Conservation (phyloP, 37 sponge, comb jelly and placozoan species). For the Haliclona indistincta region DNA sequence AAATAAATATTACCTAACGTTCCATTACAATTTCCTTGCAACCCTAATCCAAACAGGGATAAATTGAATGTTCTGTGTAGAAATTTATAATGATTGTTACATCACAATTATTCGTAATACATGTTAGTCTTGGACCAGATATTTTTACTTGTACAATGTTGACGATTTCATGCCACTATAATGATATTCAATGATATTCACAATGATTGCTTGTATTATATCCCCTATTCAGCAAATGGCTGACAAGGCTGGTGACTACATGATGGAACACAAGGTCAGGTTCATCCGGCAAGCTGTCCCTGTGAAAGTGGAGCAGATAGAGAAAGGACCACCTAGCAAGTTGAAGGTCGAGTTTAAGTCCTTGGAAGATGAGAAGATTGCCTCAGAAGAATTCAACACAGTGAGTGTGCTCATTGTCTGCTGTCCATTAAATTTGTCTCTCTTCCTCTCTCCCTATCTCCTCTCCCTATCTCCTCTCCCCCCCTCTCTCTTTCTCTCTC, state of each 20-base stretch:
- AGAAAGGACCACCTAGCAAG: conserved; percentile 69
- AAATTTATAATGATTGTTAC: no score
- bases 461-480: not conserved
- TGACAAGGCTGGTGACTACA: conserved; percentile 79
- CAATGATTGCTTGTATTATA: not conserved
- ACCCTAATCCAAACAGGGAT: no score
- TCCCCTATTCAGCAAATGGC: conserved; percentile 85
- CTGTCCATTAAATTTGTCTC: no score
- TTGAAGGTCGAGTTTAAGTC: conserved; percentile 61
- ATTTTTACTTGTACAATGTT: no score
- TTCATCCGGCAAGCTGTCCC: conserved; percentile 83
- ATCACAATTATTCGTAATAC: no score
- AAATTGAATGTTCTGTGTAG: no score
- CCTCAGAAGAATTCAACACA: conserved; percentile 78
- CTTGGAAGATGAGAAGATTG: conserved; percentile 42
- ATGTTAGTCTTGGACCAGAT: no score
- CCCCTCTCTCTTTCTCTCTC: not conserved
- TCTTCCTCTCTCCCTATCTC: not conserved
- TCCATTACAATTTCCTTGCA: no score
- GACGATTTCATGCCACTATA: no score
- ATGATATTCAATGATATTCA: no score
- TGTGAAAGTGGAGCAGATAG: conserved; percentile 70
- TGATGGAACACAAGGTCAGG: conserved; percentile 79
- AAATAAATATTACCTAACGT: no score
- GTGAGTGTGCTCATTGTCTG: no score